phyloP scores from a whole-genome alignment of 2,797 vertebrate species.

The Philypnodon macrostomus region DNA sequence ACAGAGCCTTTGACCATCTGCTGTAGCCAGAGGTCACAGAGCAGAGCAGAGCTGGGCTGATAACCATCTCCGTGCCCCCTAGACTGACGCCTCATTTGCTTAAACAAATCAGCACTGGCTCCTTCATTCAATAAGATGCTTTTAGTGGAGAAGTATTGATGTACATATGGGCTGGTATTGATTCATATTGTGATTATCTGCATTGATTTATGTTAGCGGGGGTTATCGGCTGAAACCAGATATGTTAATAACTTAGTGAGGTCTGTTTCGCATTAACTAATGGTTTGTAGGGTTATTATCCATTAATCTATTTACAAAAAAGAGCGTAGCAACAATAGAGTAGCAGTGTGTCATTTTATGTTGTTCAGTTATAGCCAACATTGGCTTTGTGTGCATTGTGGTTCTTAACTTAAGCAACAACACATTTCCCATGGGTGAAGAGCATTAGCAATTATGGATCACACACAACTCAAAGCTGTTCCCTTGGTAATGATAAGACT shows the following conservation, averaged over 20 bases:
- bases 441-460: too few species aligned
- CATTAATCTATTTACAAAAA: too few species aligned
- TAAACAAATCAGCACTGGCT: slow-evolving; percentile 53
- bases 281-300: too few species aligned
- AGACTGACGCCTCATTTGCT: slow-evolving; percentile 58
- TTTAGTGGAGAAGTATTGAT: background rate
- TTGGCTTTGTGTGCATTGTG: too few species aligned
- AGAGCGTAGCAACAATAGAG: too few species aligned
- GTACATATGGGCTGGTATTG: background rate
- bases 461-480: too few species aligned
- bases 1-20: slow-evolving; percentile 25
- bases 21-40: slow-evolving; percentile 50
- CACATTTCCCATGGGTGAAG: too few species aligned
- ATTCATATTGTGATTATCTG: background rate
- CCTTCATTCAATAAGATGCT: slow-evolving; percentile 10
- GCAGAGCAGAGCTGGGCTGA: slow-evolving; percentile 35
- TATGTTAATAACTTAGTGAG: background rate
- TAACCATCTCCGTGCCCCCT: slow-evolving; percentile 55
- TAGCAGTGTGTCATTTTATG: too few species aligned
- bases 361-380: too few species aligned
- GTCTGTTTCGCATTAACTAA: background rate
- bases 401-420: too few species aligned
- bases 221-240: background rate
- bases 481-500: too few species aligned
- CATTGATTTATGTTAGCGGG: background rate